Evolutionary conservation across 2,888 invertebrate genomes (phyloP).

Genomic region (Tenthredo scrophulariae): DNA sequence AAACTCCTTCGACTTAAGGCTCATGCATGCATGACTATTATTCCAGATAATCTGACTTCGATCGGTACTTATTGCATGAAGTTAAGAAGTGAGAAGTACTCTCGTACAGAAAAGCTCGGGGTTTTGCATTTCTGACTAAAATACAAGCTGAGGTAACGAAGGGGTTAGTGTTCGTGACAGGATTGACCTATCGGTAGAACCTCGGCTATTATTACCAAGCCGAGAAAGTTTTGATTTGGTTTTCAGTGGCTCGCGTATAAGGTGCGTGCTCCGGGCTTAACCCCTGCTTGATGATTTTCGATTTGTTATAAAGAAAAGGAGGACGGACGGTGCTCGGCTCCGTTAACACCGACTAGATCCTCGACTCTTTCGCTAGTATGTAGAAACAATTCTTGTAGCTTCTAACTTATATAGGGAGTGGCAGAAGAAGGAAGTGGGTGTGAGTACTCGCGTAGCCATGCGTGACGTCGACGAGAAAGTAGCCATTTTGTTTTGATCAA

Average conservation of each 20-base stretch:
- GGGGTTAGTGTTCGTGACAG: slow-evolving; percentile 40
- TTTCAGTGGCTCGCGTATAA: slow-evolving; percentile 22
- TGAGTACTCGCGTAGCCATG: slow-evolving; percentile 76
- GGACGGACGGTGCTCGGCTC: neutral
- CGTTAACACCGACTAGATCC: neutral
- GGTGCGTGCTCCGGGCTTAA: slow-evolving; percentile 41
- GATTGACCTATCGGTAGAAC: slow-evolving; percentile 49
- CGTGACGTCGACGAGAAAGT: slow-evolving; percentile 71
- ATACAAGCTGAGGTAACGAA: neutral
- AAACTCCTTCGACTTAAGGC: neutral
- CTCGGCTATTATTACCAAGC: slow-evolving; percentile 36
- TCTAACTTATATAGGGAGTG: slow-evolving; percentile 71
- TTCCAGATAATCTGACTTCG: neutral
- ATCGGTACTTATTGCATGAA: neutral
- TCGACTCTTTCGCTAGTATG: slow-evolving; percentile 18
- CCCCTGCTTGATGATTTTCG: slow-evolving; percentile 51
- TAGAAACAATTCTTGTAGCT: neutral
- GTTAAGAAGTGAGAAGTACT: neutral
- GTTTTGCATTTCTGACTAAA: neutral
- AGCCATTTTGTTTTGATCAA: slow-evolving; percentile 69
- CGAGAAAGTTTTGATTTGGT: slow-evolving; percentile 50
- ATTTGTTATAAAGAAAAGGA: slow-evolving; percentile 41
- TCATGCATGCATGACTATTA: neutral
- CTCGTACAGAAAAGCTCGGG: no score
- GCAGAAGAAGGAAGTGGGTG: slow-evolving; percentile 78